These are phyloP conservation scores for Hesperia comma DNA, from an alignment of 2,888 invertebrate species.

Conservation along the genomic window DNA sequence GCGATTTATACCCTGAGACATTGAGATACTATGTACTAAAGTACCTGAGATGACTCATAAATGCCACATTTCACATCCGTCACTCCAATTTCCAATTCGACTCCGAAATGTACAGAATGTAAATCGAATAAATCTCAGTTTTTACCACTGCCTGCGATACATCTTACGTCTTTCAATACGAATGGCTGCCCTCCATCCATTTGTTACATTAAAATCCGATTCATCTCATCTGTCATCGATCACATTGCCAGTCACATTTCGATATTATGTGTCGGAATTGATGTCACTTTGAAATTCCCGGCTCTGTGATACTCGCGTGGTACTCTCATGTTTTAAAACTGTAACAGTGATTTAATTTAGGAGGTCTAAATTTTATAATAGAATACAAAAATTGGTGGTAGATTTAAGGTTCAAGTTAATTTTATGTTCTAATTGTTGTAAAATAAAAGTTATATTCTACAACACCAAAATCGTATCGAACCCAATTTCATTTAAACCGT, in stretches of 20 bases:
- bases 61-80: no score
- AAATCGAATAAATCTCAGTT: not conserved
- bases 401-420: no score
- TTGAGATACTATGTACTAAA: no score
- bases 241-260: conserved; percentile 16
- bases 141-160: not conserved
- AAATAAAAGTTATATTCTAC: not conserved
- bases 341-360: no score
- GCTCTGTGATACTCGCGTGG: no score
- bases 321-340: no score
- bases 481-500: conserved; percentile 4
- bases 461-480: not conserved
- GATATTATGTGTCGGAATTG: conserved; percentile 16
- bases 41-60: no score
- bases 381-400: no score
- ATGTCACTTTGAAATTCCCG: conserved; percentile 9
- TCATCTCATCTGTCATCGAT: conserved; percentile 28
- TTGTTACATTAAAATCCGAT: conserved; percentile 26
- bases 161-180: conserved; percentile 6
- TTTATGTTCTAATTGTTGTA: no score
- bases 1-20: no score
- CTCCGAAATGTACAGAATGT: not conserved
- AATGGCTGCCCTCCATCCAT: conserved; percentile 13
- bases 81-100: no score
- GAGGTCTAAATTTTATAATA: no score